phyloP scores from a whole-genome alignment of 2,888 invertebrate species.

The Phengaris arion region DNA sequence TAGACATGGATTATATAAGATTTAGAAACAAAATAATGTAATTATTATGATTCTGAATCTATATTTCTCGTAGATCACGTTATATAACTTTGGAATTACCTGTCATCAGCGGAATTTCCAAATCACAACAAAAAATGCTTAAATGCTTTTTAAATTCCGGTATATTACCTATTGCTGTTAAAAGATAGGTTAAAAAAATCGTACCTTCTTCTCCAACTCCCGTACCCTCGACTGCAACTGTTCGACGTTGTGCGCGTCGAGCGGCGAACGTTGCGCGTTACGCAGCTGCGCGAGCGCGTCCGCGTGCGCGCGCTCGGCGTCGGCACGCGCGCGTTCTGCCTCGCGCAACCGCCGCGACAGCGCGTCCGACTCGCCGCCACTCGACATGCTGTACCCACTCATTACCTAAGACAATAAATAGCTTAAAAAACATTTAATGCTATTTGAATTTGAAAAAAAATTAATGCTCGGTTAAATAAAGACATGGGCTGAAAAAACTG shows the following conservation, averaged over 20 bases:
- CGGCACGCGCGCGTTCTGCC: constrained; percentile 87
- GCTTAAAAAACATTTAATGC: neutral
- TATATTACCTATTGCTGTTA: too few relatives aligned
- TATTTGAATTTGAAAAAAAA: too few relatives aligned
- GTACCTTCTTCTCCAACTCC: constrained; percentile 94
- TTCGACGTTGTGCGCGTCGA: constrained; percentile 80
- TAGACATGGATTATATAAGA: too few relatives aligned
- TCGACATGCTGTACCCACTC: constrained; percentile 66
- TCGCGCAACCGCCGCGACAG: constrained; percentile 88
- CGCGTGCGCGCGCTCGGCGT: constrained; percentile 88
- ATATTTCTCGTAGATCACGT: too few relatives aligned
- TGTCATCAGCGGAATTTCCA: too few relatives aligned
- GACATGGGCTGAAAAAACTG: too few relatives aligned
- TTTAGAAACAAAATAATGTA: too few relatives aligned
- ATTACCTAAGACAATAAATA: constrained; percentile 53
- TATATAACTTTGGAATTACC: too few relatives aligned
- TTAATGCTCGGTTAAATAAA: too few relatives aligned
- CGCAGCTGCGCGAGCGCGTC: constrained; percentile 87
- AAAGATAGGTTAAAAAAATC: neutral
- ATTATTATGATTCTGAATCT: too few relatives aligned
- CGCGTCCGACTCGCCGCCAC: constrained; percentile 65
- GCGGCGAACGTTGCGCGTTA: constrained; percentile 67
- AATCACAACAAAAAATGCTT: too few relatives aligned
- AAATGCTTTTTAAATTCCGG: too few relatives aligned
- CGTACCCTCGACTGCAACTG: constrained; percentile 90